Evolutionary conservation across 2,113 vertebrate species (phyloP), one percentile per base, ranked within the genome.

Genomic region (Romanogobio albipinnatus): DNA sequence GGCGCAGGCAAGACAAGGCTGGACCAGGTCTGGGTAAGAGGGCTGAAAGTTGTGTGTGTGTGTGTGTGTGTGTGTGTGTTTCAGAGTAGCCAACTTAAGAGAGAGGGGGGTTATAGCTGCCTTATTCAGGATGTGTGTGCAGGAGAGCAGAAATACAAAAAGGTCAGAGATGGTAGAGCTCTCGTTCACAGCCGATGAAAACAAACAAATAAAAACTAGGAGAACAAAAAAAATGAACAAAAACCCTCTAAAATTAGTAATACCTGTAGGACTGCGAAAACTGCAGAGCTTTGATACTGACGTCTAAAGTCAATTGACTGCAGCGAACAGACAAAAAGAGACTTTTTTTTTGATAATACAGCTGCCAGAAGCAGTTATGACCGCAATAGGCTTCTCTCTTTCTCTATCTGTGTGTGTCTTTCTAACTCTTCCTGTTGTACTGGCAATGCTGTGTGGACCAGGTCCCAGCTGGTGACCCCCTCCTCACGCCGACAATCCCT

Each of bases 51-150:
- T 94, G 93, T 94, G 92, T 53, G 76, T 39, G 24, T 81, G 19
- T 84, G 14, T 77, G 26, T 51, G 33, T 49, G 47, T 26, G 13
- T 83, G 29, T 29, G 29, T 47, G 4, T 47, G 24, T 82, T 74
- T 76, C 24, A 51, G 14, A 53, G 43, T 51, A 49, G 45, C 73
- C 14, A 51, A 76, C 45, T 84, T 82, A 70, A 93, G 92, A 92
- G 88, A 91, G 87, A 92, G 86, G 88, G 59, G 86, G 86, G 89
- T 89, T 94, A 93, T 95, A 95, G 95, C 95, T 95, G 95, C 95
- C 95, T 93, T 90, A 93, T 90, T 90, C 88, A 92, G 90, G 93
- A 43, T 7, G 76, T 11, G 81, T 86, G 87, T 91, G 91, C 89
- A 92, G 91, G 90, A 92, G 91, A 91, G 89, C 87, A 89, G 87